Base-by-base conservation (phyloP, 2,888 invertebrate species). In the Eupeodes latifasciatus region DNA sequence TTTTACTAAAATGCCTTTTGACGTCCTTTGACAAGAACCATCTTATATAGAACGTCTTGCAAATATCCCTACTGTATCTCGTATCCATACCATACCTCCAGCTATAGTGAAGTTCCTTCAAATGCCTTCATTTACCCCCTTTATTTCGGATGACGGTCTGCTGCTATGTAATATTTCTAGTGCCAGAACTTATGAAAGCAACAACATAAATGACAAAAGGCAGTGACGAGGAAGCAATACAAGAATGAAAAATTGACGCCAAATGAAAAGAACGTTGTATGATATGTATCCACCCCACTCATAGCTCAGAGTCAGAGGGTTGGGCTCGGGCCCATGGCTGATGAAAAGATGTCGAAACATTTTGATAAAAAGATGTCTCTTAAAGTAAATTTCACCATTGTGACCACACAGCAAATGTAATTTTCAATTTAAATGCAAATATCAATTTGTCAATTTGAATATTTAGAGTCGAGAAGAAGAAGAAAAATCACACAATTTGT, bases 371-470 rank as follows among this genome's bases (percentile, higher is more conserved):
- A 84, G 77, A 84, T 87, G 87, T 87, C 85, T 81, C 81, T 93
- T 93, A 93, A 92, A 92, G 92, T 92, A 92, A 93, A 93, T 93
- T 93, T 92, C 91, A 92, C 93, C 93, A 92, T 92, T 93, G 93
- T 93, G 93, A 92, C 92, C 92, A 91, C 92, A 91, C 89, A 90
- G 92, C 92, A 92, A 93, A 93, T 93, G 93, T 93, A 93, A 93
- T 93, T 93, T 93, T 93, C 93, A 93, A 93, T 93, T 93, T 93
- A 93, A 93, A 93, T 93, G 93, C 93, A 93, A 93, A 93, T 93
- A 93, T 93, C 93, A 93, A 93, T 93, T 93, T 93, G 93, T 93
- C 93, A 93, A 93, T 93, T 91, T 91, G 90, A 89, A 89, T 90
- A 90, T 89, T 85, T 88, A 85, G 79, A 72, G 40, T 40, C 75